Percentiles rank a stretch among this genome's conserved stretches.
Conservation (phyloP, 1,140 invertebrate genomes). For the Platorchestia sp. region DNA sequence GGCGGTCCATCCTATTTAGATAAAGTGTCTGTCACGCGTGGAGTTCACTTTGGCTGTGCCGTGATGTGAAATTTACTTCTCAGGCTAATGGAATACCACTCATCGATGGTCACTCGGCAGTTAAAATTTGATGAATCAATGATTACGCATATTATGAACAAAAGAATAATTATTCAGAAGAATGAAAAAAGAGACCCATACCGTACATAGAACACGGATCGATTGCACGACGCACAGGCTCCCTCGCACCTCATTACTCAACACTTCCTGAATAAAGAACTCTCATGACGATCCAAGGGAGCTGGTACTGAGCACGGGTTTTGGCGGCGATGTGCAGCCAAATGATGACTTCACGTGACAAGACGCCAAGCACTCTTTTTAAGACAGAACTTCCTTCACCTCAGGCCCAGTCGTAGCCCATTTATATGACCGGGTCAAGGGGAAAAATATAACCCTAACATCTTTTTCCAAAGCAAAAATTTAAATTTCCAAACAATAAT, state of each 20-base stretch:
- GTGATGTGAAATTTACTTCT: not conserved
- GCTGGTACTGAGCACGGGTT: no score
- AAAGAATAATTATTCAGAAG: not conserved
- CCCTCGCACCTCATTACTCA: not conserved
- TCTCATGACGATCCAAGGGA: no score
- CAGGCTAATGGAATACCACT: not conserved
- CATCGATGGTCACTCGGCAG: not conserved
- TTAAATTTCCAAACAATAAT: no score
- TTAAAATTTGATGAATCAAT: not conserved
- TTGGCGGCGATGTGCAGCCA: no score
- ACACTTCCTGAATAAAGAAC: not conserved
- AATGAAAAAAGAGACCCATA: not conserved
- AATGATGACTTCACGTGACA: no score
- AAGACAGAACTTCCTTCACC: no score
- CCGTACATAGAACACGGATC: not conserved
- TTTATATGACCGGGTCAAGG: no score
- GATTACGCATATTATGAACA: not conserved
- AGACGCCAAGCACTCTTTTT: no score
- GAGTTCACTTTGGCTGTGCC: not conserved
- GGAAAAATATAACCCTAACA: no score
- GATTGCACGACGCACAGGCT: not conserved
- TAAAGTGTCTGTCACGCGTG: not conserved
- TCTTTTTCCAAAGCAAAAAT: no score
- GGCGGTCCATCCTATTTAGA: not conserved
- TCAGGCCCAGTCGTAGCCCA: no score